Conservation (phyloP, 2,888 invertebrate genomes). For the Lucinisca nassula region DNA sequence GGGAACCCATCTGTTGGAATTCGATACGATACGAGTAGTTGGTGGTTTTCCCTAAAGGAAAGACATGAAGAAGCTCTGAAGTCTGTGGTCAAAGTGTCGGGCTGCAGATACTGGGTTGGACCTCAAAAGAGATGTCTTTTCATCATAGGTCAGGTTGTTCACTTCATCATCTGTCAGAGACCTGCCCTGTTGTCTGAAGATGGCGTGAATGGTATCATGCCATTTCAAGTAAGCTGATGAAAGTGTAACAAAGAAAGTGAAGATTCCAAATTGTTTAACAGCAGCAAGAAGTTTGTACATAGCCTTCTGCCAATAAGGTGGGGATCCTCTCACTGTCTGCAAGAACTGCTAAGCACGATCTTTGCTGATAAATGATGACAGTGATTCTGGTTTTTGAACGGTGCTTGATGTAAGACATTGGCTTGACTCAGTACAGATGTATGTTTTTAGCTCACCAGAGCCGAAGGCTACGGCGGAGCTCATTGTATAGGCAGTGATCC, state of each 20-base stretch:
- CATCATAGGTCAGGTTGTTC: constrained; percentile 58
- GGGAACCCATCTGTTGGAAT: constrained; percentile 64
- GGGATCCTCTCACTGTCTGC: constrained; percentile 60
- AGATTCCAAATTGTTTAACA: constrained; percentile 72
- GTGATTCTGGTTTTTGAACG: not conserved
- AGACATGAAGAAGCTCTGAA: constrained; percentile 61
- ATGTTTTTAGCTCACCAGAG: too few relatives aligned
- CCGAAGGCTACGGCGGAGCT: too few relatives aligned
- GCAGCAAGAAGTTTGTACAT: constrained; percentile 47
- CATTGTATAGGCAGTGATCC: too few relatives aligned
- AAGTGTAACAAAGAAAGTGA: constrained; percentile 75
- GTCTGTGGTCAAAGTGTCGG: constrained; percentile 70
- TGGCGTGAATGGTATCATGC: constrained; percentile 66
- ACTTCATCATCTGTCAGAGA: constrained; percentile 45
- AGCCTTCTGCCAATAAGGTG: constrained; percentile 71
- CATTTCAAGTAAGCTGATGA: constrained; percentile 76
- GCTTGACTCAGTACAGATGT: too few relatives aligned
- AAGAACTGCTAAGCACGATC: constrained; percentile 50
- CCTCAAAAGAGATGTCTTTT: constrained; percentile 55
- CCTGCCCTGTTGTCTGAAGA: constrained; percentile 61
- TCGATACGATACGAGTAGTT: constrained; percentile 52
- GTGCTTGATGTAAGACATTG: constrained; percentile 24
- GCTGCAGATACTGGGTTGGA: constrained; percentile 75
- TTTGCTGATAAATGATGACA: constrained; percentile 10
- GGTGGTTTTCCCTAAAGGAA: constrained; percentile 45